Percentiles rank a stretch among this genome's conserved stretches.
Evolutionary conservation across 2,113 vertebrate genomes (phyloP).

Genomic region (Neopipo cinnamomea): DNA sequence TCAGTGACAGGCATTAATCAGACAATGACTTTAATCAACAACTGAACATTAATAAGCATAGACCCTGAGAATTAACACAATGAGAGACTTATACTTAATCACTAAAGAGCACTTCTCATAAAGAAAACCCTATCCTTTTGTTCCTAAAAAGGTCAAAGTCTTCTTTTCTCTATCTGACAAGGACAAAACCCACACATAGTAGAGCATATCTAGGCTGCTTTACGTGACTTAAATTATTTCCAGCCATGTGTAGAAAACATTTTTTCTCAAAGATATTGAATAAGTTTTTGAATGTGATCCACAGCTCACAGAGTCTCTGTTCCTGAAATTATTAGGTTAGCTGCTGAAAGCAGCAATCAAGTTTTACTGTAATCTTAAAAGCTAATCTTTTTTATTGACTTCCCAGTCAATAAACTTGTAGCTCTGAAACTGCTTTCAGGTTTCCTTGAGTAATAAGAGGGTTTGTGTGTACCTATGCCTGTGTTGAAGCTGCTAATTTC

Average conservation of each 20-base stretch:
- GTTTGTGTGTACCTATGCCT: slow-evolving; percentile 23
- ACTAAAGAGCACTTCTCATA: slow-evolving; percentile 62
- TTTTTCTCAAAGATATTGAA: slow-evolving; percentile 53
- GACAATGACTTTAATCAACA: slow-evolving; percentile 38
- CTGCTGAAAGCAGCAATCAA: slow-evolving; percentile 69
- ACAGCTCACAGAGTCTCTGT: slow-evolving; percentile 11
- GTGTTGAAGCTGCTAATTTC: slow-evolving; percentile 27
- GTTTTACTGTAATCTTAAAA: slow-evolving; percentile 55
- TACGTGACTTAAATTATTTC: slow-evolving; percentile 55
- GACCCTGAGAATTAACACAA: slow-evolving; percentile 71
- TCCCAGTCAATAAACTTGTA: slow-evolving; percentile 64
- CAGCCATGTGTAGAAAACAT: slow-evolving; percentile 3
- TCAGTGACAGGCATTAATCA: slow-evolving; percentile 64
- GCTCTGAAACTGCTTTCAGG: slow-evolving; percentile 66
- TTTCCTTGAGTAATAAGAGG: slow-evolving; percentile 40
- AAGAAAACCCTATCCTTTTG: slow-evolving; percentile 67
- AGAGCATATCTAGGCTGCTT: slow-evolving; percentile 60
- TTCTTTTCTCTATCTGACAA: slow-evolving; percentile 63
- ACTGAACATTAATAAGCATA: slow-evolving; percentile 71
- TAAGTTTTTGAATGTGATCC: slow-evolving; percentile 37
- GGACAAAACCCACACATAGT: slow-evolving; percentile 40
- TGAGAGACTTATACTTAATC: slow-evolving; percentile 67
- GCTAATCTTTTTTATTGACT: slow-evolving; percentile 62
- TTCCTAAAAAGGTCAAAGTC: slow-evolving; percentile 72
- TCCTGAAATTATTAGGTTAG: slow-evolving; percentile 68